Evolutionary conservation across 2,888 invertebrate species (phyloP), one percentile per base, ranked within the genome.

Genomic region (Hypercompe scribonia): DNA sequence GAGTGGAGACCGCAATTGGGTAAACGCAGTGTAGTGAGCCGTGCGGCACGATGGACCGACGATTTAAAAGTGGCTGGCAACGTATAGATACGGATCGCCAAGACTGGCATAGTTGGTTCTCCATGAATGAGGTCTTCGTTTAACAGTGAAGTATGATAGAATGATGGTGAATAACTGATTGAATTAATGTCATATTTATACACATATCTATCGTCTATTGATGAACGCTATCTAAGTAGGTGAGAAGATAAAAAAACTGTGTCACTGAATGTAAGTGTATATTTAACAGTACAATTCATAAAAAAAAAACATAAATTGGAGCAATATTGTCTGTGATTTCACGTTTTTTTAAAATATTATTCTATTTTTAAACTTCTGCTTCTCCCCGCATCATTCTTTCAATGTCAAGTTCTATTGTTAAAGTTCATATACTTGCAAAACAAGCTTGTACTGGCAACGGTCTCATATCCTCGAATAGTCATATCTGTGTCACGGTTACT

Each of bases 401-500:
- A 28, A 58, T 28, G 28, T 4, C 58, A 15, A 58, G 58, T 13
- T n/a, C 4, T 50, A 50, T n/a, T 54, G 28, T n/a, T 54, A 28
- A 54, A 24, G 50, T 58, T 61, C 31, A 61, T 18, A 31, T 7
- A n/a, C 58, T 58, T 28, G 28, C 61, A 61, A 31, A 15, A 31
- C 61, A 7, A 61, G 31, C 7, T 31, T 18, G 31, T 28, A 58
- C 58, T 50, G 24, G 13, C 15, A 61, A 61, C 31, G 18, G 66
- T 66, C 8, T 42, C n/a, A 42, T 76, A 82, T 81, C 78, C 78
- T 75, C 72, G 31, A 78, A 73, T 61, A 54, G 4, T 34, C 36
- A 70, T 18, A 80, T 76, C 63, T 75, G 65, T 82, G 82, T 79
- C 84, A 84, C 33, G 84, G 82, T 71, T 71, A 80, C 75, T 72